phyloP scores from a whole-genome alignment of 1,140 invertebrate genomes.

The Monomorium pharaonis region DNA sequence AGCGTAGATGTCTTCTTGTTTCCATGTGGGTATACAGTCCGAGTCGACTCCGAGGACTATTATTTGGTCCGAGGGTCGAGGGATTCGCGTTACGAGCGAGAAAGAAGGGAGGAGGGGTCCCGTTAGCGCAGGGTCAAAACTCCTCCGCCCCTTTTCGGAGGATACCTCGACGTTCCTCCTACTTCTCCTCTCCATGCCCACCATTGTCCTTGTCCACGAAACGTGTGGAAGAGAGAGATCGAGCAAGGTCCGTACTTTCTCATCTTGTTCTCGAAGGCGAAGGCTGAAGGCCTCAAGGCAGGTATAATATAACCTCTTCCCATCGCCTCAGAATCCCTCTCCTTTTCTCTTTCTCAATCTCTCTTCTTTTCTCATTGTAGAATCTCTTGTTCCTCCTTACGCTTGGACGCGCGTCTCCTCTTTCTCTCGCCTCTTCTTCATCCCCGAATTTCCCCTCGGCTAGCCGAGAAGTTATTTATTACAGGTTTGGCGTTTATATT shows the following conservation, averaged over 20 bases:
- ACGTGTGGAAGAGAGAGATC: conserved; percentile 49
- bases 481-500: conserved; percentile 83
- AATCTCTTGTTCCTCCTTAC: conserved; percentile 54
- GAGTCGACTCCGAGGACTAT: conserved; percentile 74
- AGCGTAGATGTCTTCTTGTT: conserved; percentile 76
- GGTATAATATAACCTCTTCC: conserved; percentile 80
- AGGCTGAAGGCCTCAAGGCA: conserved; percentile 77
- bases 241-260: conserved; percentile 70
- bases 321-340: conserved; percentile 53
- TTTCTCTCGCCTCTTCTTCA: conserved; percentile 34
- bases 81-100: conserved; percentile 80
- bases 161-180: conserved; percentile 72
- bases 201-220: conserved; percentile 38
- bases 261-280: conserved; percentile 79
- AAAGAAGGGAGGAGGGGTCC: conserved; percentile 83
- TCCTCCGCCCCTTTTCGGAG: conserved; percentile 75
- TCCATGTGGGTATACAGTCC: conserved; percentile 70
- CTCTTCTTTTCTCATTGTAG: conserved; percentile 37
- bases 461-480: conserved; percentile 82
- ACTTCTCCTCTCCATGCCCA: conserved; percentile 54
- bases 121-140: conserved; percentile 84
- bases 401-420: conserved; percentile 34
- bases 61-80: conserved; percentile 77
- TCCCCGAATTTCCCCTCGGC: conserved; percentile 55
- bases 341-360: conserved; percentile 40